A percentile compares a stretch with the other conserved stretches of the same genome.
These are phyloP conservation scores for Trissolcus basalis DNA, from an alignment of 1,140 invertebrate species.

Conservation along the genomic window DNA sequence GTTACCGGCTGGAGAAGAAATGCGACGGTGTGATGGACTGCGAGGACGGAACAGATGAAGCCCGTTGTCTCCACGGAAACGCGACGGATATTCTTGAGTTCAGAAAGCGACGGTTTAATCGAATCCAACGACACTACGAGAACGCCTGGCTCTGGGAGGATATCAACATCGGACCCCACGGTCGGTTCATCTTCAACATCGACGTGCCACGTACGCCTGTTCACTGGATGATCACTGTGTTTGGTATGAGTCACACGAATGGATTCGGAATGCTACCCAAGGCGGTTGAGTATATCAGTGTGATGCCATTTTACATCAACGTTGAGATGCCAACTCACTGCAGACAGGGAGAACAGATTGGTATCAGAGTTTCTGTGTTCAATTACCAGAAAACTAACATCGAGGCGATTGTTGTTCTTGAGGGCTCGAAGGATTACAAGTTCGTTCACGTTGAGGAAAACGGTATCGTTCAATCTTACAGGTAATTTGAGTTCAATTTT, in stretches of 20 bases:
- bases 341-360: conserved; percentile 94
- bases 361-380: conserved; percentile 93
- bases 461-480: conserved; percentile 89
- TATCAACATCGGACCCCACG: conserved; percentile 94
- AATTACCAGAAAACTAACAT: conserved; percentile 92
- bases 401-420: conserved; percentile 90
- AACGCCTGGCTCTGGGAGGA: conserved; percentile 97
- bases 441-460: conserved; percentile 96
- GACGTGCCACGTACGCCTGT: conserved; percentile 91
- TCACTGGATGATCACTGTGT: conserved; percentile 94
- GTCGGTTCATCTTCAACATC: conserved; percentile 89
- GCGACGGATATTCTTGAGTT: conserved; percentile 82
- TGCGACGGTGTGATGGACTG: conserved; percentile 89
- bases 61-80: conserved; percentile 82
- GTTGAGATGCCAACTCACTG: conserved; percentile 92
- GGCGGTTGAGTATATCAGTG: conserved; percentile 88
- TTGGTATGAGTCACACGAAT: conserved; percentile 88
- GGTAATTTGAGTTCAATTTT: too few relatives aligned
- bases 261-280: conserved; percentile 91
- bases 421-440: conserved; percentile 90
- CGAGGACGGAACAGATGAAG: conserved; percentile 92
- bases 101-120: conserved; percentile 89
- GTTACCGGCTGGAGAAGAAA: conserved; percentile 84
- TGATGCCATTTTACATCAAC: conserved; percentile 95
- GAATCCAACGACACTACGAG: conserved; percentile 91